Conservation (phyloP, 2,797 vertebrate species). For the Chelmon rostratus region DNA sequence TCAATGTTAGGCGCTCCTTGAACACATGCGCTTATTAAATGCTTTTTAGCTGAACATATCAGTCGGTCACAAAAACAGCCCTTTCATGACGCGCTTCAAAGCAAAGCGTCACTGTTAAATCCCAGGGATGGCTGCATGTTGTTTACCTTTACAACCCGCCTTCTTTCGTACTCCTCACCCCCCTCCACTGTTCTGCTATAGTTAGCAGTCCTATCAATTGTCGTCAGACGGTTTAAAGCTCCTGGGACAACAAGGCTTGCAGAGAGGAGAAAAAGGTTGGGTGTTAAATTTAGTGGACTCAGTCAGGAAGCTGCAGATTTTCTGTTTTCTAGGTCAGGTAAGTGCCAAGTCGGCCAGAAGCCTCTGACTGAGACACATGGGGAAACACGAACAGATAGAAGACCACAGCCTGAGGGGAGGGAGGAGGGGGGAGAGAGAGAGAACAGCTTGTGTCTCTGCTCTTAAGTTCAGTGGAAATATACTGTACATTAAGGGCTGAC, state of each 20-base stretch:
- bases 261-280: slow-evolving; percentile 63
- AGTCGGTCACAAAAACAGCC: slow-evolving; percentile 29
- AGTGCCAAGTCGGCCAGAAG: slow-evolving; percentile 76
- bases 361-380: slow-evolving; percentile 63
- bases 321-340: slow-evolving; percentile 85
- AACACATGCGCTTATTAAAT: slow-evolving; percentile 65
- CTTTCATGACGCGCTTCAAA: slow-evolving; percentile 71
- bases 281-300: slow-evolving; percentile 76
- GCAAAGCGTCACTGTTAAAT: slow-evolving; percentile 53
- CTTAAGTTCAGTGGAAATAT: slow-evolving; percentile 34
- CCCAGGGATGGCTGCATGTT: slow-evolving; percentile 53
- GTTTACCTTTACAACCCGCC: slow-evolving; percentile 64
- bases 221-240: slow-evolving; percentile 76
- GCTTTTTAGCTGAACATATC: slow-evolving; percentile 60
- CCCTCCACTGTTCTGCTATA: slow-evolving; percentile 70
- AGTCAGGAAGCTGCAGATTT: slow-evolving; percentile 69
- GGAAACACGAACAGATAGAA: slow-evolving; percentile 51
- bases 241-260: slow-evolving; percentile 62
- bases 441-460: slow-evolving; percentile 6
- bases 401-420: slow-evolving; percentile 49
- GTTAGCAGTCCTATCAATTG: slow-evolving; percentile 82
- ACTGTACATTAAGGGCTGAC: slow-evolving; percentile 34
- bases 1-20: slow-evolving; percentile 31
- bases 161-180: slow-evolving; percentile 11
- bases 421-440: background rate